Percentiles rank a stretch among this genome's conserved stretches.
Evolutionary conservation across 2,113 vertebrate species (phyloP).

Genomic region (Recurvirostra avosetta): DNA sequence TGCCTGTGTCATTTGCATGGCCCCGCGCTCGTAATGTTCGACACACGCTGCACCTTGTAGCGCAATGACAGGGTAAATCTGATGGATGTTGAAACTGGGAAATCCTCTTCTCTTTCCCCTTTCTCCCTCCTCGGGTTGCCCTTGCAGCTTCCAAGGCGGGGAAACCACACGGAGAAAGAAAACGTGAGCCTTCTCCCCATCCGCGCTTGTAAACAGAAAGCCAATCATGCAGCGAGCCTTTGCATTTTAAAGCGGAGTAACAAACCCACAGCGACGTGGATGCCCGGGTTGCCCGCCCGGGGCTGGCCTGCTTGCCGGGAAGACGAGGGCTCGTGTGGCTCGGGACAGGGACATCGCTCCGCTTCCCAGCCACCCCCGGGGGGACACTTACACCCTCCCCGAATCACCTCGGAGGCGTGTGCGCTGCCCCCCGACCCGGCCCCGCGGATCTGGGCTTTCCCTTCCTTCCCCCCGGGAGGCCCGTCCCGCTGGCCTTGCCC

Average conservation of each 20-base stretch:
- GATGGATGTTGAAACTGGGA: not conserved
- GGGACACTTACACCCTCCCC: not conserved
- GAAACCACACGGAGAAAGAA: not conserved
- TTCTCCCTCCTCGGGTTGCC: not conserved
- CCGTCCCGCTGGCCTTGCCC: not conserved
- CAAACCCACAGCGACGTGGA: not conserved
- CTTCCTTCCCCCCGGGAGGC: not conserved
- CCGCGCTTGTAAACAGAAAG: conserved; percentile 1
- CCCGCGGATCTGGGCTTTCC: not conserved
- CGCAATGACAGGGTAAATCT: not conserved
- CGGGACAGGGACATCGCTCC: not conserved
- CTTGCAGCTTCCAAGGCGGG: not conserved
- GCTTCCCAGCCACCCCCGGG: rapidly evolving
- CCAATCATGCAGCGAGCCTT: not conserved
- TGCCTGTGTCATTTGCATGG: conserved; percentile 39
- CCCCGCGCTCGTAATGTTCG: conserved; percentile 11
- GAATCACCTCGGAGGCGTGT: too few species aligned
- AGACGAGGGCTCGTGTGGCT: not conserved
- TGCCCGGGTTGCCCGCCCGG: not conserved
- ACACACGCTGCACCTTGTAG: not conserved
- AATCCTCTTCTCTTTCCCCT: not conserved
- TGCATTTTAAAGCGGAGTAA: not conserved
- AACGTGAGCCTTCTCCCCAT: not conserved
- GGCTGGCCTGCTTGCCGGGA: not conserved
- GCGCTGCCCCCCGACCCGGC: too few species aligned